Conservation (phyloP, 35 echinoderm and acorn worm genomes). For the Heliocidaris tuberculata region DNA sequence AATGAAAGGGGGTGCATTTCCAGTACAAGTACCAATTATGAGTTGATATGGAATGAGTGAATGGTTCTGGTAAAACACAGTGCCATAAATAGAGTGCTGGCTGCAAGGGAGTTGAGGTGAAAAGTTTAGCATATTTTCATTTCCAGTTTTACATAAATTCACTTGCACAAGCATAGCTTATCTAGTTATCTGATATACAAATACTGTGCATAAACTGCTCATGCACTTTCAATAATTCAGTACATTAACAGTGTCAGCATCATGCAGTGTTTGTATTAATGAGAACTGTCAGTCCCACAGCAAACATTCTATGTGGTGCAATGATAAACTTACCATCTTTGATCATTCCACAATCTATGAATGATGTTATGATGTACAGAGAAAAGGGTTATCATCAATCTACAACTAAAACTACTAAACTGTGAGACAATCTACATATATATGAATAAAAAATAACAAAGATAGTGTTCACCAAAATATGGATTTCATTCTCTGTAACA, state of each 20-base stretch:
- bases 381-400: not conserved
- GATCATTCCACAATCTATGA: conserved; percentile 48
- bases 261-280: not conserved
- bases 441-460: too few relatives aligned
- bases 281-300: not conserved
- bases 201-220: not conserved
- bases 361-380: conserved; percentile 2
- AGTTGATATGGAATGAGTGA: not conserved
- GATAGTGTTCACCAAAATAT: too few relatives aligned
- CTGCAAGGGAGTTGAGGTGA: not conserved
- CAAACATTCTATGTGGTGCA: conserved; percentile 26
- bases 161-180: too few relatives aligned
- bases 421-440: not conserved
- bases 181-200: too few relatives aligned
- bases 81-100: not conserved
- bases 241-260: not conserved
- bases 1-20: not conserved
- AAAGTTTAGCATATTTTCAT: not conserved
- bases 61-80: not conserved
- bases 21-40: not conserved
- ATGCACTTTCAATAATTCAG: not conserved
- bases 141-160: not conserved
- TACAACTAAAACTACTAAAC: not conserved
- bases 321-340: conserved; percentile 28
- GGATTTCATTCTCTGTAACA: too few relatives aligned